Percentiles rank a stretch among this genome's conserved stretches.
Evolutionary conservation across 2,797 vertebrate species (phyloP).

Genomic region (Sebastes glaucus): DNA sequence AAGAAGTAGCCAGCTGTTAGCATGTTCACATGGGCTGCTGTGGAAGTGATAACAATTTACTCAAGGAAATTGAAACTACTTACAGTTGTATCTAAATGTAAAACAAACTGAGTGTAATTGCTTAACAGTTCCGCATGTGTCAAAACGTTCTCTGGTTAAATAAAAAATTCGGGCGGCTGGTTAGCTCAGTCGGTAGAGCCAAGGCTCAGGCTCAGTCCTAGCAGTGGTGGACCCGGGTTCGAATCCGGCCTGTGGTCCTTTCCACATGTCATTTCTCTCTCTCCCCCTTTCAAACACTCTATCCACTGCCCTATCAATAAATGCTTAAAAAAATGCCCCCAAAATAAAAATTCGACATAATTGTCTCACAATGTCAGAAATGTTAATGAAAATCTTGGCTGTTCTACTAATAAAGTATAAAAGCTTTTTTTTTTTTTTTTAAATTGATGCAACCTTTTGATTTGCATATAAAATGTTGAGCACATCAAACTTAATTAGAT

Average conservation of each 20-base stretch:
- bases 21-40: neutral
- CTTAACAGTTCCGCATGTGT: slow-evolving; percentile 1
- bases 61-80: neutral
- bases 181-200: no score
- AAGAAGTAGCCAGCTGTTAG: neutral
- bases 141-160: slow-evolving; percentile 24
- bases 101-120: slow-evolving; percentile 30
- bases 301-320: no score
- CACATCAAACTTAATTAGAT: slow-evolving; percentile 47
- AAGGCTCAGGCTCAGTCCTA: no score
- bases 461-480: slow-evolving; percentile 18
- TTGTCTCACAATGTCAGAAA: slow-evolving; percentile 12
- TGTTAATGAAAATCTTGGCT: slow-evolving; percentile 23
- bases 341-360: slow-evolving; percentile 21
- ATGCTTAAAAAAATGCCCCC: no score
- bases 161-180: neutral
- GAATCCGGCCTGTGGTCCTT: no score
- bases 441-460: slow-evolving; percentile 16
- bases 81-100: slow-evolving; percentile 4
- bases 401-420: slow-evolving; percentile 24
- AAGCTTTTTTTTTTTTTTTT: neutral
- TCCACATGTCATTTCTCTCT: no score
- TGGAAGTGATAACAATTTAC: neutral
- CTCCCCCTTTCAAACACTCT: no score
- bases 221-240: no score